phyloP scores from a whole-genome alignment of 2,797 vertebrate genomes.

The Glyptemys insculpta region DNA sequence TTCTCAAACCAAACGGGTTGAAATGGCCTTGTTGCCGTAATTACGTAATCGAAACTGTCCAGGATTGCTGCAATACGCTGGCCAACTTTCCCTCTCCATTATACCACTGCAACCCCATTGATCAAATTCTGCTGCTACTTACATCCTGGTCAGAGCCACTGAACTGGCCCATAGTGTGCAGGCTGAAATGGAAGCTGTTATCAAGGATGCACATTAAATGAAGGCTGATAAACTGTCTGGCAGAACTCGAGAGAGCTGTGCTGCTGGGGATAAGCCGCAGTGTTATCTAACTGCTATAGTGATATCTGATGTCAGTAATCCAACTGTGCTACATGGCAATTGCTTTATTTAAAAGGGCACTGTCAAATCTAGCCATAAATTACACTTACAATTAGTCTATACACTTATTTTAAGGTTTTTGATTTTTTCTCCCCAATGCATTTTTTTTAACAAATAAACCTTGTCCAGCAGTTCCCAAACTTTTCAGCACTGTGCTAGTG shows the following conservation, averaged over 20 bases:
- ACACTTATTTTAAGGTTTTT: neutral
- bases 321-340: neutral
- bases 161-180: neutral
- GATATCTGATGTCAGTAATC: slow-evolving; percentile 34
- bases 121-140: slow-evolving; percentile 38
- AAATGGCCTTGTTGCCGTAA: neutral
- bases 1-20: slow-evolving; percentile 16
- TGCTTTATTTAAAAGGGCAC: slow-evolving; percentile 3
- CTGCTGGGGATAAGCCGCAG: neutral
- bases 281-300: neutral
- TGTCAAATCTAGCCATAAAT: neutral
- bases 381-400: slow-evolving; percentile 8
- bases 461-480: neutral
- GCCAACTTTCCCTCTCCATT: neutral
- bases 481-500: neutral
- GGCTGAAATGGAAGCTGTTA: slow-evolving; percentile 17
- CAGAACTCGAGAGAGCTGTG: neutral
- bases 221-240: neutral
- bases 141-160: neutral
- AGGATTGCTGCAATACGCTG: neutral
- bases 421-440: neutral
- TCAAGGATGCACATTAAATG: neutral
- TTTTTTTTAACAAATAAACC: slow-evolving; percentile 10
- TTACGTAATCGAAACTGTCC: slow-evolving; percentile 9
- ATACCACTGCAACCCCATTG: neutral